phyloP scores from a whole-genome alignment of 2,888 invertebrate species.

The Zele albiditarsus region DNA sequence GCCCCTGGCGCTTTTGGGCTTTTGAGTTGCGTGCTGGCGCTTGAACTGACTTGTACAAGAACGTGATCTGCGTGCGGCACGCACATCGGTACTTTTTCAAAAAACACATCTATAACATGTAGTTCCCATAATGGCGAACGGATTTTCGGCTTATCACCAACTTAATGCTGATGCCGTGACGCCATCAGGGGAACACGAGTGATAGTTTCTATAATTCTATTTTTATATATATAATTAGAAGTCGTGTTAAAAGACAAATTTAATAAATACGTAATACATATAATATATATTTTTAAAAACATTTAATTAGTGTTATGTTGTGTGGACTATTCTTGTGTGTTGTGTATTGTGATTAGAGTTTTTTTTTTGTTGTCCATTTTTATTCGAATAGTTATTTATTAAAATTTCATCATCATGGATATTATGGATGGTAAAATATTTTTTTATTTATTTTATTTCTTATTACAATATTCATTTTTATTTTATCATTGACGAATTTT shows the following conservation, averaged over 20 bases:
- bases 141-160: constrained; percentile 47
- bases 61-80: constrained; percentile 43
- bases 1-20: neutral
- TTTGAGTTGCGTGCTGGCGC: constrained; percentile 44
- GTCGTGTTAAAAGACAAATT: no score
- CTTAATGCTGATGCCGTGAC: constrained; percentile 41
- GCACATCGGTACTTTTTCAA: constrained; percentile 15
- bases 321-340: neutral
- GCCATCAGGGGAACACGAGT: constrained; percentile 31
- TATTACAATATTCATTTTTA: neutral
- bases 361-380: neutral
- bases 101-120: constrained; percentile 43
- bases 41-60: constrained; percentile 25
- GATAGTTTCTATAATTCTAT: no score
- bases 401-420: constrained; percentile 53
- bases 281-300: no score
- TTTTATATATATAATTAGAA: no score
- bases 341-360: neutral
- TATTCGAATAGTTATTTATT: neutral
- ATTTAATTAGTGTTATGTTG: no score
- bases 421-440: constrained; percentile 60
- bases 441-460: neutral
- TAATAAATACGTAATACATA: no score
- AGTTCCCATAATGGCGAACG: constrained; percentile 47
- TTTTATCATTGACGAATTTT: neutral